phyloP scores from a whole-genome alignment of 2,888 invertebrate genomes.

The Synergus itoensis region DNA sequence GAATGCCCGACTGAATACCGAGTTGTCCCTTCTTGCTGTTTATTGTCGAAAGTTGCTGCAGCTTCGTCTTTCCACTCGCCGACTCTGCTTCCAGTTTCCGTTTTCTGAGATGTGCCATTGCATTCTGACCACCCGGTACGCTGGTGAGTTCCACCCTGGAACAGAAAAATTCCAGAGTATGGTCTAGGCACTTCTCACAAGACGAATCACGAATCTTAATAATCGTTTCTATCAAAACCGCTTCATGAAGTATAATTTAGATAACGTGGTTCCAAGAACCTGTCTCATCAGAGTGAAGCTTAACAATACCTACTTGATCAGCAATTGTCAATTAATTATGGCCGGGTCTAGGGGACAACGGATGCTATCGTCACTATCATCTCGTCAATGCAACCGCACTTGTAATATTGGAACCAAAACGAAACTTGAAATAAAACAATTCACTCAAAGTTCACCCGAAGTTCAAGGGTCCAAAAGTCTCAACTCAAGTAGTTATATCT shows the following conservation, averaged over 20 bases:
- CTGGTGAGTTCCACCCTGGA: conserved; percentile 78
- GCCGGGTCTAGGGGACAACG: neutral
- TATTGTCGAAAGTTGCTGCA: conserved; percentile 65
- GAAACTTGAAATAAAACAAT: conserved; percentile 10
- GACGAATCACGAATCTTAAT: neutral
- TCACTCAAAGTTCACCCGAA: conserved; percentile 13
- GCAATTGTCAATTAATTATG: conserved; percentile 24
- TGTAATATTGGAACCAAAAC: neutral
- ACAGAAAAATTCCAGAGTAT: conserved; percentile 77
- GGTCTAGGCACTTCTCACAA: neutral
- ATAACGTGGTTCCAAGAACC: neutral
- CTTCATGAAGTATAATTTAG: neutral
- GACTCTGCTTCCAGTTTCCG: conserved; percentile 83
- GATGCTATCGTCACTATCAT: conserved; percentile 22
- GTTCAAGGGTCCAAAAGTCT: conserved; percentile 20
- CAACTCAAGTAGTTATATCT: conserved; percentile 1
- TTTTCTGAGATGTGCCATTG: conserved; percentile 85
- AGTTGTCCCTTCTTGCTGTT: conserved; percentile 72
- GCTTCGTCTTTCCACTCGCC: conserved; percentile 69
- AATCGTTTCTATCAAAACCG: neutral
- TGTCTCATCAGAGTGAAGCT: neutral
- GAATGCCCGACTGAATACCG: conserved; percentile 76
- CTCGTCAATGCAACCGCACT: conserved; percentile 15
- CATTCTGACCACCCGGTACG: conserved; percentile 80
- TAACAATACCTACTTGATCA: conserved; percentile 31